Evolutionary conservation across 2,797 vertebrate genomes (phyloP).

Genomic region (Gymnopithys bicolor): DNA sequence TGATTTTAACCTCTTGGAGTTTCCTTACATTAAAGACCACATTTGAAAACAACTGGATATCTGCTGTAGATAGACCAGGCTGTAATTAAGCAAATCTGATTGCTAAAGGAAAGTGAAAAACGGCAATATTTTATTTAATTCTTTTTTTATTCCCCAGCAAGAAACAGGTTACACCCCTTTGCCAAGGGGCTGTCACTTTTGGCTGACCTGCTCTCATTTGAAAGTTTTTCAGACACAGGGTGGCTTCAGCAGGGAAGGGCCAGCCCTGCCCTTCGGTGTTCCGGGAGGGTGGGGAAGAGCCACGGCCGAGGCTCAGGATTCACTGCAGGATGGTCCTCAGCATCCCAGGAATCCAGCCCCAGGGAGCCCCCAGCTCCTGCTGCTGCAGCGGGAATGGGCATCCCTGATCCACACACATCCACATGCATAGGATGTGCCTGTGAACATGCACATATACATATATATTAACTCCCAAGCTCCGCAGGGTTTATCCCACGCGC

Average conservation of each 20-base stretch:
- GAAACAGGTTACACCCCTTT: slow-evolving; percentile 4
- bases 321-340: not conserved
- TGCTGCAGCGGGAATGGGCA: accelerated
- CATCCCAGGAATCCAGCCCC: not conserved
- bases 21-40: slow-evolving; percentile 20
- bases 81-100: slow-evolving; percentile 41
- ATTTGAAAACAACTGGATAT: slow-evolving; percentile 20
- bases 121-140: not conserved
- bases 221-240: slow-evolving; percentile 24
- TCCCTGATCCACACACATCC: accelerated
- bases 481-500: not conserved
- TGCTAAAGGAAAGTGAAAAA: not conserved
- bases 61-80: not conserved
- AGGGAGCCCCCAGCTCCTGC: not conserved
- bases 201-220: slow-evolving; percentile 54
- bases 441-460: not conserved
- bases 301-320: not conserved
- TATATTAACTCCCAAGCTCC: not conserved
- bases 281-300: not conserved
- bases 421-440: accelerated
- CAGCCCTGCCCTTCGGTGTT: not conserved
- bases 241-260: not conserved
- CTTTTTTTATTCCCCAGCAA: not conserved
- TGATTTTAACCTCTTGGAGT: not conserved
- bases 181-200: slow-evolving; percentile 36